These are phyloP conservation scores for Fundulus diaphanus DNA, from an alignment of 2,797 vertebrate species.

Conservation along the genomic window DNA sequence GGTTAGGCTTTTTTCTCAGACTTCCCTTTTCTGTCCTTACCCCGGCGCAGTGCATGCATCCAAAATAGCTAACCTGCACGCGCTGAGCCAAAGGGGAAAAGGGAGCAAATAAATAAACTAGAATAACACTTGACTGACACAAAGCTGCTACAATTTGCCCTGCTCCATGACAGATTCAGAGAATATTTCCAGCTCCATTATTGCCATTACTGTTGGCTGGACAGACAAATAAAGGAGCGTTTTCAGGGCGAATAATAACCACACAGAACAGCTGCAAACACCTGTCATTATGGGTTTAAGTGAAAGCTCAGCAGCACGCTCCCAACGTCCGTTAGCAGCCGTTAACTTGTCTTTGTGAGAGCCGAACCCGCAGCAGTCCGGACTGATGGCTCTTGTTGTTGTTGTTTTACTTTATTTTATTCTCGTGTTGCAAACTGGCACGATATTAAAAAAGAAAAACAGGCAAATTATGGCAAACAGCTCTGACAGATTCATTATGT, in stretches of 20 bases:
- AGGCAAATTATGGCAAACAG: conserved; percentile 50
- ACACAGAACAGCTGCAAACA: neutral
- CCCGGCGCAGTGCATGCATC: conserved; percentile 22
- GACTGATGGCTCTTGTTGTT: conserved; percentile 26
- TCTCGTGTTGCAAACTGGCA: conserved; percentile 23
- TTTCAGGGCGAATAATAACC: neutral
- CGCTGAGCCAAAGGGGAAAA: neutral
- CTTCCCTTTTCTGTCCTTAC: conserved; percentile 12
- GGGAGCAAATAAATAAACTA: conserved; percentile 6
- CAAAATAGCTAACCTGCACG: conserved; percentile 17
- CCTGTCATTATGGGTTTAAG: conserved; percentile 4
- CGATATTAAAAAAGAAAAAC: conserved; percentile 13
- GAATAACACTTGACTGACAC: conserved; percentile 18
- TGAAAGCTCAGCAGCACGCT: neutral
- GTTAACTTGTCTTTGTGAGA: conserved; percentile 14
- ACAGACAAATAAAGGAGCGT: neutral
- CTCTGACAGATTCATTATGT: conserved; percentile 53
- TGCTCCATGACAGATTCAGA: neutral
- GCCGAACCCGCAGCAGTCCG: neutral
- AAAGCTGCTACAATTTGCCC: conserved; percentile 13
- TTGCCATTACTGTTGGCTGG: conserved; percentile 9
- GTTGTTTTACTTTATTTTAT: conserved; percentile 22
- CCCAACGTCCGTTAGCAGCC: neutral
- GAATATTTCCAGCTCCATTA: neutral
- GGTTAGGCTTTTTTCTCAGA: neutral